Evolutionary conservation across 1,140 invertebrate species (phyloP).

Genomic region (Delia radicum): DNA sequence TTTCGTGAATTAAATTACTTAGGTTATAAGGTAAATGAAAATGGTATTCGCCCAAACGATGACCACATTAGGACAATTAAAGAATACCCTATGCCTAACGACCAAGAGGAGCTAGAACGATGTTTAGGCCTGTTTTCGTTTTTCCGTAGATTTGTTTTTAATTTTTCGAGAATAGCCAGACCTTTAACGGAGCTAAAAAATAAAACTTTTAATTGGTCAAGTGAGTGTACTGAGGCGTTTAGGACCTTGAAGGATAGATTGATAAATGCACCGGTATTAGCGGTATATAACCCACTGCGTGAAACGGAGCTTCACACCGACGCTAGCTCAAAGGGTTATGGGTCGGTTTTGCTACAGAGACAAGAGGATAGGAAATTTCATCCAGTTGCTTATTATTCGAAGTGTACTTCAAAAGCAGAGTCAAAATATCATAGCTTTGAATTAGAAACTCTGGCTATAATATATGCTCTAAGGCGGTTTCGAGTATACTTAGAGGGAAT

Average conservation of each 20-base stretch:
- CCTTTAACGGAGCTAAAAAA: background rate
- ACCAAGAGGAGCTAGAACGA: background rate
- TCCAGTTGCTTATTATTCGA: background rate
- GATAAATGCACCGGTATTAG: background rate
- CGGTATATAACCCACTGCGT: background rate
- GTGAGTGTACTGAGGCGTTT: background rate
- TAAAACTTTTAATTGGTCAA: background rate
- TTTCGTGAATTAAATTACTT: constrained; percentile 1
- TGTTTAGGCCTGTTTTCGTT: constrained; percentile 8
- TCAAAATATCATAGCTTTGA: background rate
- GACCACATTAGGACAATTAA: background rate
- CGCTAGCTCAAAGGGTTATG: background rate
- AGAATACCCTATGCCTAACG: background rate
- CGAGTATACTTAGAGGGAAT: background rate
- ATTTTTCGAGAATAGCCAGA: background rate
- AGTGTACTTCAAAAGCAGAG: background rate
- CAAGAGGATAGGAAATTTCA: background rate
- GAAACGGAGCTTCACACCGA: background rate
- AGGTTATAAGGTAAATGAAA: background rate
- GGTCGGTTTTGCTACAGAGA: background rate
- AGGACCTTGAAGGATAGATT: background rate
- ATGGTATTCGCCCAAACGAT: background rate
- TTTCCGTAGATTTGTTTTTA: background rate
- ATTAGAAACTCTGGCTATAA: background rate
- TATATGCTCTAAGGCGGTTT: background rate